phyloP scores from a whole-genome alignment of 1,140 invertebrate genomes.

The Capitella teleta region DNA sequence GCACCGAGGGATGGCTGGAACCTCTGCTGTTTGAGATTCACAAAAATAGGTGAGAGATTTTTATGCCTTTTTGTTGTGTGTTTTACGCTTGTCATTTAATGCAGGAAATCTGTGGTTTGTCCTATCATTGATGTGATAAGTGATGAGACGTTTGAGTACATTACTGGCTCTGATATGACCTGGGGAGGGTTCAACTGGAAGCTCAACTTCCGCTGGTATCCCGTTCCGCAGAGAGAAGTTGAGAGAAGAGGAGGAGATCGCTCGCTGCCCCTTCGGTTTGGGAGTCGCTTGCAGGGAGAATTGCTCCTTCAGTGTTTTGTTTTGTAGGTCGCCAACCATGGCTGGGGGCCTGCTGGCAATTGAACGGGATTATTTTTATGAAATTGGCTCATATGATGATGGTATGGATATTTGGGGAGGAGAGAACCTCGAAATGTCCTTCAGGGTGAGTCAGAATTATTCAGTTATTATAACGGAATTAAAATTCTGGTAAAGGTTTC shows the following conservation, averaged over 20 bases:
- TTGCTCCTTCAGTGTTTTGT: slow-evolving; percentile 1
- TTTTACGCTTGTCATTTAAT: slow-evolving; percentile 5
- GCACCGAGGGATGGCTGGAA: slow-evolving; percentile 88
- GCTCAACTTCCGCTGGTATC: slow-evolving; percentile 82
- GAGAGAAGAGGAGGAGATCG: slow-evolving; percentile 75
- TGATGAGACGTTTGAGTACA: slow-evolving; percentile 51
- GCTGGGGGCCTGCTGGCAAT: slow-evolving; percentile 97
- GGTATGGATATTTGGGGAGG: slow-evolving; percentile 99
- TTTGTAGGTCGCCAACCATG: slow-evolving; percentile 91
- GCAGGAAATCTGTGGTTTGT: slow-evolving; percentile 81
- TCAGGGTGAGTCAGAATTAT: slow-evolving; percentile 56
- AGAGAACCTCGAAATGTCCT: slow-evolving; percentile 98
- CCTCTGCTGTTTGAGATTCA: slow-evolving; percentile 75
- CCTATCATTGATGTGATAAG: slow-evolving; percentile 98
- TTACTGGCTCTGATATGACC: slow-evolving; percentile 51
- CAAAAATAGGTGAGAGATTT: slow-evolving; percentile 53
- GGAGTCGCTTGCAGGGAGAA: no score
- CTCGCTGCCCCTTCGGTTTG: slow-evolving; percentile 66
- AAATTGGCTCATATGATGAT: slow-evolving; percentile 89
- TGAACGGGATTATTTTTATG: slow-evolving; percentile 81
- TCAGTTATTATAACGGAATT: background rate
- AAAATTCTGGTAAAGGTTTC: background rate
- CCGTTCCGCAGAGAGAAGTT: slow-evolving; percentile 90
- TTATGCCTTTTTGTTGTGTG: background rate
- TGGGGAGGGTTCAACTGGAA: slow-evolving; percentile 98